Evolutionary conservation across 2,888 invertebrate species (phyloP).

Genomic region (Epinotia brunnichana): DNA sequence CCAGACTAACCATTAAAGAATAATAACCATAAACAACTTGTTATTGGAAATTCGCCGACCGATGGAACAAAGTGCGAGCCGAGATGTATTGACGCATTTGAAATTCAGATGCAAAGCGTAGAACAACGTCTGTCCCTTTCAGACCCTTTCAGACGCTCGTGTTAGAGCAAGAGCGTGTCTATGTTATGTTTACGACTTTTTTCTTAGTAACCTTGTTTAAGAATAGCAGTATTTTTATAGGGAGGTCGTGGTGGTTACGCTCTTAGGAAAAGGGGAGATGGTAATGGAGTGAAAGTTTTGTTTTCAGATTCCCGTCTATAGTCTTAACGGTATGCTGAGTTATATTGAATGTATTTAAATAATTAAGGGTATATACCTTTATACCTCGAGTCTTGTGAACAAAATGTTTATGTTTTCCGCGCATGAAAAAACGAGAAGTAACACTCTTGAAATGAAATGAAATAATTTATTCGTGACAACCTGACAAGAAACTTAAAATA

Average conservation of each 20-base stretch:
- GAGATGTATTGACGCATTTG: conserved; percentile 43
- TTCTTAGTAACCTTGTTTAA: background rate
- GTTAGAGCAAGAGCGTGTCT: conserved; percentile 19
- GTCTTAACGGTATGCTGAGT: too few species aligned
- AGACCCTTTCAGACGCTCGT: background rate
- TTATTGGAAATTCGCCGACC: conserved; percentile 35
- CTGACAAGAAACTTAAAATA: too few species aligned
- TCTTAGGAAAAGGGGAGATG: background rate
- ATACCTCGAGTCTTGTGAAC: too few species aligned
- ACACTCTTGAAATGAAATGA: too few species aligned
- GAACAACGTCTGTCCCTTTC: conserved; percentile 33
- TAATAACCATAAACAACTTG: conserved; percentile 30
- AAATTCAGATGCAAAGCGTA: conserved; percentile 40
- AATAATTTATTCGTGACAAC: too few species aligned
- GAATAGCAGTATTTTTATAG: background rate
- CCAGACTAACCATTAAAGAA: conserved; percentile 16
- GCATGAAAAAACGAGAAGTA: too few species aligned
- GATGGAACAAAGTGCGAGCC: conserved; percentile 27
- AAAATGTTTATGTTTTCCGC: too few species aligned
- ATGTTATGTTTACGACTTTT: background rate
- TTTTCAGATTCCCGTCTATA: background rate
- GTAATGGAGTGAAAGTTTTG: background rate
- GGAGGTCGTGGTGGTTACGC: background rate
- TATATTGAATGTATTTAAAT: too few species aligned
- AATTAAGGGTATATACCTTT: too few species aligned